Evolutionary conservation across 2,888 invertebrate genomes (phyloP), one percentile per base, ranked within the genome.

Genomic region (Ennomos quercinarius): DNA sequence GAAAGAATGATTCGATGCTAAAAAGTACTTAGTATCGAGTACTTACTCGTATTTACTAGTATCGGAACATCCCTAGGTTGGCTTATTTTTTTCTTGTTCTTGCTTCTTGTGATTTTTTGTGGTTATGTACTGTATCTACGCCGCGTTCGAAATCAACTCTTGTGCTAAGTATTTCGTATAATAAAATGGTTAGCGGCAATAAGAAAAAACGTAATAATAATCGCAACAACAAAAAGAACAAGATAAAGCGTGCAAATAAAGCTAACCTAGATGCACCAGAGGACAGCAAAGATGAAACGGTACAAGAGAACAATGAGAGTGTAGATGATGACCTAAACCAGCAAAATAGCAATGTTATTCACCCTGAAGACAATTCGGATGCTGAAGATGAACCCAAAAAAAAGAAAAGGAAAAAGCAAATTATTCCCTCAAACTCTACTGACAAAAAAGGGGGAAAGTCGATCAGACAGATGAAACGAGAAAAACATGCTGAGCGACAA

Each of bases 381-480:
- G 59, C 63, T 38, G 84, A 85, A 65, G 76, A 82, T 36, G 78
- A 79, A 60, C 83, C 84, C 12, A 84, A 75, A 63, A 84, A 70
- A 66, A 86, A 76, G 73, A 89, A 84, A 76, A 91, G 81, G 76
- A 91, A 82, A 74, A 86, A 78, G 70, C 82, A 63, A 67, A 72
- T 56, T 38, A 72, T 71, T 42, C 63, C 70, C 5, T 47, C 75
- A 70, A 93, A 76, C 64, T 76, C 73, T 11, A 62, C 81, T 42
- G 84, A 84, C 3, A 87, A 88, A 67, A 90, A 90, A 66, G 87
- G 84, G 43, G 87, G 93, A 67, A 91, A 93, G 68, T 96, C 96
- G 0, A 95, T 94, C 54, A 91, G 96, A 1, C 94, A 95, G 74
- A 87, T 94, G 70, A 96, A 96, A 77, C 93, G 91, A 65, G 94